Percentiles rank a stretch among this genome's conserved stretches.
Evolutionary conservation across 2,888 invertebrate species (phyloP).

Genomic region (Tromatobia lineatoria): DNA sequence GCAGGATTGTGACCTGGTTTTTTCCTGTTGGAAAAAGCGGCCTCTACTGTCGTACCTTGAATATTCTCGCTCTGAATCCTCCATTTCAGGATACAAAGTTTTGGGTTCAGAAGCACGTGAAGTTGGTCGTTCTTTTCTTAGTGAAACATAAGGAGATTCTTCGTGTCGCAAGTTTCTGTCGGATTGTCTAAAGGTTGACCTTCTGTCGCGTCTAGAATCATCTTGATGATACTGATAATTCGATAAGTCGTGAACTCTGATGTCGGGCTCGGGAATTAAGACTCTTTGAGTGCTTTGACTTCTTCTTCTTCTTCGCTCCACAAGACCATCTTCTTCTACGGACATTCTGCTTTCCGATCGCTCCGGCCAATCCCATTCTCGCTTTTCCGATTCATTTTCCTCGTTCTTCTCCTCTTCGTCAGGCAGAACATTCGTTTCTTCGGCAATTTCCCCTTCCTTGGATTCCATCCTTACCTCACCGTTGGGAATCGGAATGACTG

Average conservation of each 20-base stretch:
- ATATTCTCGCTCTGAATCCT: conserved; percentile 53
- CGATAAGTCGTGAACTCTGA: conserved; percentile 31
- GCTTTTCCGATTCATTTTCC: conserved; percentile 45
- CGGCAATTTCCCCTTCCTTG: not conserved
- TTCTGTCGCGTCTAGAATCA: conserved; percentile 67
- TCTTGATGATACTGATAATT: conserved; percentile 68
- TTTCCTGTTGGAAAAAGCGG: conserved; percentile 64
- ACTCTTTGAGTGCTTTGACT: conserved; percentile 72
- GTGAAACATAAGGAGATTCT: conserved; percentile 52
- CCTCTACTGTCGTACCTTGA: conserved; percentile 70
- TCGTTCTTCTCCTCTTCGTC: conserved; percentile 46
- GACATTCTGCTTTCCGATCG: conserved; percentile 50
- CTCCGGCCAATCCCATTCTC: conserved; percentile 54
- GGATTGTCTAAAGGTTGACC: conserved; percentile 70
- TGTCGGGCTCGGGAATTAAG: conserved; percentile 67
- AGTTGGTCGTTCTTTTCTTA: conserved; percentile 64
- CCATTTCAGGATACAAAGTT: conserved; percentile 67
- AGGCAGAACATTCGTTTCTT: not conserved
- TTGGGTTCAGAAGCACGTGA: conserved; percentile 52
- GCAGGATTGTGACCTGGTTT: conserved; percentile 43
- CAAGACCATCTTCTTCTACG: conserved; percentile 68
- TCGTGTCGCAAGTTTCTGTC: conserved; percentile 44
- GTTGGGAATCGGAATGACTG: conserved; percentile 21
- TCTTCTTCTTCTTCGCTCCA: conserved; percentile 63
- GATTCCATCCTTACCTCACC: conserved; percentile 25